These are phyloP conservation scores for Catocala fraxini DNA, from an alignment of 2,888 invertebrate species.

Conservation along the genomic window DNA sequence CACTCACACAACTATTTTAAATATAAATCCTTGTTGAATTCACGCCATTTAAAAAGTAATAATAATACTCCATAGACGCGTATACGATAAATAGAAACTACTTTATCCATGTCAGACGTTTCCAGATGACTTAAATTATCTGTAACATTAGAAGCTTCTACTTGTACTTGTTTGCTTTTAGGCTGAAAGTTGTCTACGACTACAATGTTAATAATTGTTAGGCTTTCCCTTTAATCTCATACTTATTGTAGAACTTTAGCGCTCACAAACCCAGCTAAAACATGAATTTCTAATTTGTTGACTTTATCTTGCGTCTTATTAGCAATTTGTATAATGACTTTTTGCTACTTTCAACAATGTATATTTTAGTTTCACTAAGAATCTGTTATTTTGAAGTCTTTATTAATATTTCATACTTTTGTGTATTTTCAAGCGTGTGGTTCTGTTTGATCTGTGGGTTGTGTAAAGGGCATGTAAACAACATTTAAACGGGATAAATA, in stretches of 20 bases:
- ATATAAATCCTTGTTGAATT: too few relatives aligned
- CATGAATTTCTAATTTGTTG: conserved; percentile 13
- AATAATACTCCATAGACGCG: too few relatives aligned
- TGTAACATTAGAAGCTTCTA: too few relatives aligned
- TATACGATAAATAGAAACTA: too few relatives aligned
- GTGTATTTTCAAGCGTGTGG: background rate
- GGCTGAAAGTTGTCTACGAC: background rate
- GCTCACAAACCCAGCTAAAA: conserved; percentile 4
- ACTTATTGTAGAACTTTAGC: background rate
- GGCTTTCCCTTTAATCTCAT: background rate
- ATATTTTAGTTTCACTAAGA: background rate
- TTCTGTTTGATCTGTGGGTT: background rate
- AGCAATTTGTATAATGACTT: background rate
- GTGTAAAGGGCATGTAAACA: background rate
- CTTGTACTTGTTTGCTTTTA: background rate
- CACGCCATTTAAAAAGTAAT: too few relatives aligned
- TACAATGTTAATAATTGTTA: conserved; percentile 13
- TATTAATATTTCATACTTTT: background rate
- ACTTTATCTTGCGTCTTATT: conserved; percentile 4
- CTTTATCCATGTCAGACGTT: too few relatives aligned
- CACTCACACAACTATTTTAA: too few relatives aligned
- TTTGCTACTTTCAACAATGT: background rate
- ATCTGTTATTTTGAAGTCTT: conserved; percentile 13
- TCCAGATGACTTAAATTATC: too few relatives aligned
- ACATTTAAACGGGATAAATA: background rate